Conservation (phyloP, 2,113 vertebrate genomes). For the Jaculus jaculus region DNA sequence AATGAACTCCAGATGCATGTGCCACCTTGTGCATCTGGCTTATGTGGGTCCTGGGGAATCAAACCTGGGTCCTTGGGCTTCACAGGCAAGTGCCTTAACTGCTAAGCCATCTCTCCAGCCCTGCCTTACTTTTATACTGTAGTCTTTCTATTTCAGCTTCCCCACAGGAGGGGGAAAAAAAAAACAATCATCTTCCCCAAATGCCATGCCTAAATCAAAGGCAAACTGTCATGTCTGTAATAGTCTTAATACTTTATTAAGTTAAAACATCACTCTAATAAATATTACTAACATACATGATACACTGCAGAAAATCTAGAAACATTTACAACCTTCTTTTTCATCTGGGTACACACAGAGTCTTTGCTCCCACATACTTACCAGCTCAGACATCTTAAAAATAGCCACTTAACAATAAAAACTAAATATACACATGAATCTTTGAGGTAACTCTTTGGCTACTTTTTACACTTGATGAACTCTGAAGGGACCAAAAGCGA, state of each 20-base stretch:
- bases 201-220: slow-evolving; percentile 71
- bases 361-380: slow-evolving; percentile 67
- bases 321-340: slow-evolving; percentile 78
- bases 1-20: no score
- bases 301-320: slow-evolving; percentile 83
- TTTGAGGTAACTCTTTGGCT: slow-evolving; percentile 59
- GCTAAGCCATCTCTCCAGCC: neutral
- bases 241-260: slow-evolving; percentile 87
- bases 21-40: no score
- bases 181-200: neutral
- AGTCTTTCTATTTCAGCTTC: neutral
- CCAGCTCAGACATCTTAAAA: slow-evolving; percentile 60
- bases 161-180: neutral
- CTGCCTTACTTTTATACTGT: neutral
- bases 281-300: slow-evolving; percentile 87
- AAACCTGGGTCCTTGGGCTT: no score
- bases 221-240: slow-evolving; percentile 39
- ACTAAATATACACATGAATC: slow-evolving; percentile 70
- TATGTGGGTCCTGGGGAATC: no score
- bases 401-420: slow-evolving; percentile 75
- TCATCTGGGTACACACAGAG: slow-evolving; percentile 75
- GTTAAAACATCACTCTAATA: slow-evolving; percentile 88
- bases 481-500: slow-evolving; percentile 28
- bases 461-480: slow-evolving; percentile 71
- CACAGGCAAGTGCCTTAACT: no score